These are phyloP conservation scores for Vandiemenella viatica DNA, from an alignment of 2,888 invertebrate species.

Conservation along the genomic window DNA sequence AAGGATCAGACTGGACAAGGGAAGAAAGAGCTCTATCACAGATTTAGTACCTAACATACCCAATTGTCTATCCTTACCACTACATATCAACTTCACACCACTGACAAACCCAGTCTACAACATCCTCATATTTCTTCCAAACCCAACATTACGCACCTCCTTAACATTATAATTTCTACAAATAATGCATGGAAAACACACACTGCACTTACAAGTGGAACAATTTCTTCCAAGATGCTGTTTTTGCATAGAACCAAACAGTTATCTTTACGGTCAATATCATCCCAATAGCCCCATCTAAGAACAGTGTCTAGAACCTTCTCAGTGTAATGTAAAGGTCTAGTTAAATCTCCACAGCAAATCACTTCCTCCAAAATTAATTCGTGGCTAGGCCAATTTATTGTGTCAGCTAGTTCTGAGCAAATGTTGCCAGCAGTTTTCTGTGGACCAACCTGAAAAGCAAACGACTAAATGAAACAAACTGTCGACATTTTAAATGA, in stretches of 20 bases:
- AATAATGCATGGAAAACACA: background rate
- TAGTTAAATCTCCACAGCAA: constrained; percentile 52
- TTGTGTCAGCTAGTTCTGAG: constrained; percentile 49
- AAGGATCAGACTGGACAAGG: too few relatives aligned
- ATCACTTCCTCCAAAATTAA: constrained; percentile 68
- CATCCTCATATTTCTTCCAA: too few relatives aligned
- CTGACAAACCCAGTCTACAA: too few relatives aligned
- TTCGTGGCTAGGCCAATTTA: constrained; percentile 43
- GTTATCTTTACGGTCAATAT: constrained; percentile 69
- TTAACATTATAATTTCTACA: too few relatives aligned
- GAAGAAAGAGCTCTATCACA: too few relatives aligned
- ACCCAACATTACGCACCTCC: too few relatives aligned
- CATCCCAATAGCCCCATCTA: constrained; percentile 80
- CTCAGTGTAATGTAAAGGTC: constrained; percentile 65
- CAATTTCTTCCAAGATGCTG: constrained; percentile 27
- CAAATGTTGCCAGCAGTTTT: constrained; percentile 64
- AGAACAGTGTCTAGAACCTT: constrained; percentile 51
- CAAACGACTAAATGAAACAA: too few relatives aligned
- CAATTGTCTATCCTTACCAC: too few relatives aligned
- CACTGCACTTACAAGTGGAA: constrained; percentile 8
- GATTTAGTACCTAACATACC: too few relatives aligned
- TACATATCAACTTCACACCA: too few relatives aligned
- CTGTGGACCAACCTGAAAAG: constrained; percentile 52
- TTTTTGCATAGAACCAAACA: constrained; percentile 48
- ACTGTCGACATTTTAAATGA: background rate